Percentiles rank a stretch among this genome's conserved stretches.
Conservation (phyloP, 2,797 vertebrate species). For the Aphelocoma californica region DNA sequence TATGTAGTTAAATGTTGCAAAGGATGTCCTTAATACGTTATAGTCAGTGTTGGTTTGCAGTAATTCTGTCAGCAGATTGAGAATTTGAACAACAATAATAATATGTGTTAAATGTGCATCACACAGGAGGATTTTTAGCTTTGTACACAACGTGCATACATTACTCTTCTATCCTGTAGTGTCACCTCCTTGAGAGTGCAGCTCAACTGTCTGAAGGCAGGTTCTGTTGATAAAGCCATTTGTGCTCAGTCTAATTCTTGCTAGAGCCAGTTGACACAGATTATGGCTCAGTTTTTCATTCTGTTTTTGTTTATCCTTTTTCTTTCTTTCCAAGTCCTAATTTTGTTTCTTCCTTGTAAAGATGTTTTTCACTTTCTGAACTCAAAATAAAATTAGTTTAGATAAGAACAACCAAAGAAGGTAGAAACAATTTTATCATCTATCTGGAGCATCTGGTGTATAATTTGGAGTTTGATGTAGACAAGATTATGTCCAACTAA, state of each 20-base stretch:
- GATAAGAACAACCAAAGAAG: neutral
- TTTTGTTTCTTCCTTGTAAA: neutral
- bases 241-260: neutral
- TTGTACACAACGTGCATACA: neutral
- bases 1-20: neutral
- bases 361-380: neutral
- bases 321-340: neutral
- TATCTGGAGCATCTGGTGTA: neutral
- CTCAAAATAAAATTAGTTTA: neutral
- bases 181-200: neutral
- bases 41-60: neutral
- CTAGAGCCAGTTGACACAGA: neutral
- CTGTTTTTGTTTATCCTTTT: neutral
- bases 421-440: neutral
- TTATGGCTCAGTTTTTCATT: neutral
- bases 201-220: neutral
- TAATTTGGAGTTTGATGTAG: neutral
- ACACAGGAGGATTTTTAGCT: neutral
- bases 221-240: neutral
- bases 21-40: neutral
- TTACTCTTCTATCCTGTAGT: fast-evolving
- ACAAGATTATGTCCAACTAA: neutral
- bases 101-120: neutral
- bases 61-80: neutral
- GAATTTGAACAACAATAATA: neutral